phyloP scores from a whole-genome alignment of 2,888 invertebrate species.

The Diploptera punctata region DNA sequence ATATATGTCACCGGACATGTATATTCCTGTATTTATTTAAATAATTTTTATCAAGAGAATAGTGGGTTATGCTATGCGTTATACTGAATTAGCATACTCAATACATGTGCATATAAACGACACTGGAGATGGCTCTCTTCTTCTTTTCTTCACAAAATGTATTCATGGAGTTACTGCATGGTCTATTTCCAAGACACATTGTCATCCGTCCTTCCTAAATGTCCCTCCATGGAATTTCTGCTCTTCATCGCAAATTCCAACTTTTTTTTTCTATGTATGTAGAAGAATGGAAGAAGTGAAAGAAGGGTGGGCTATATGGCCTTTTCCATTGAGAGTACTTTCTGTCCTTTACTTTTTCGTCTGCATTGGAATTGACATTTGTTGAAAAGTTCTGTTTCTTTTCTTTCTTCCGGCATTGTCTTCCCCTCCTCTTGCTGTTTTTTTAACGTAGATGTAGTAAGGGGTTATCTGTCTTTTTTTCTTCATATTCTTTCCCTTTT shows the following conservation, averaged over 20 bases:
- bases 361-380: constrained; percentile 23
- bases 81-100: no score
- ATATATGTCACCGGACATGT: no score
- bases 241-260: constrained; percentile 37
- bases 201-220: constrained; percentile 54
- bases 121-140: no score
- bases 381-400: constrained; percentile 6
- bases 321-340: constrained; percentile 22
- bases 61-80: no score
- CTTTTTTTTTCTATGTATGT: constrained; percentile 18
- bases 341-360: constrained; percentile 17
- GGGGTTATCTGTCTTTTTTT: not conserved
- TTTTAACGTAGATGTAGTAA: not conserved
- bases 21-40: no score
- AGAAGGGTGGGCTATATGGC: constrained; percentile 1
- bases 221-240: constrained; percentile 53
- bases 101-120: no score
- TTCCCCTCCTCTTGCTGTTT: not conserved
- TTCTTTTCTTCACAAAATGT: constrained; percentile 32
- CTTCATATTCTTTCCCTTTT: not conserved
- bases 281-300: not conserved
- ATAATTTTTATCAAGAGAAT: no score
- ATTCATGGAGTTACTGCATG: constrained; percentile 38
- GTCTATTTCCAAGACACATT: constrained; percentile 55
- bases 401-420: not conserved